These are phyloP conservation scores for Platysternon megacephalum DNA, from an alignment of 2,113 vertebrate species.

Conservation along the genomic window DNA sequence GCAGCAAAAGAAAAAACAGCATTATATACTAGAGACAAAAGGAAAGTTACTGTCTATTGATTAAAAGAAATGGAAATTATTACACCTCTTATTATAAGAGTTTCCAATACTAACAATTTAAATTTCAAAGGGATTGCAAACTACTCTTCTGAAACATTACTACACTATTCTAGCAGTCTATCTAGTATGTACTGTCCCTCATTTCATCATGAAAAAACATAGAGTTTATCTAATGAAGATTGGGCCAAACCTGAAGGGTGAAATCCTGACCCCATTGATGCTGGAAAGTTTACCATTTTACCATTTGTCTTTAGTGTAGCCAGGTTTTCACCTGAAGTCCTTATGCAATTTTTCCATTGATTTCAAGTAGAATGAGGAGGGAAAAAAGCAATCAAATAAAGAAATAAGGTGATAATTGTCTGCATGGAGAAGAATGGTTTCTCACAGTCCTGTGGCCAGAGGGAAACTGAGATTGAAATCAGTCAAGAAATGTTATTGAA, in stretches of 20 bases:
- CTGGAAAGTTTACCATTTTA: neutral
- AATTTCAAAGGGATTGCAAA: neutral
- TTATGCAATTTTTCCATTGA: neutral
- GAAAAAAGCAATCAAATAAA: neutral
- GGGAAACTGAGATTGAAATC: neutral
- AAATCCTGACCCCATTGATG: neutral
- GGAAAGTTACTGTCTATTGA: neutral
- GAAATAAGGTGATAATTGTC: neutral
- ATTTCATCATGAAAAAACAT: neutral
- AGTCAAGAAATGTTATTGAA: neutral
- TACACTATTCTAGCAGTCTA: neutral
- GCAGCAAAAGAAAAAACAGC: neutral
- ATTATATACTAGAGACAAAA: neutral
- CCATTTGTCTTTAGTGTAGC: neutral
- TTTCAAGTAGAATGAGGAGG: neutral
- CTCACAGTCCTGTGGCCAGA: neutral
- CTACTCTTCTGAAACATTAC: neutral
- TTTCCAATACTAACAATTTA: neutral
- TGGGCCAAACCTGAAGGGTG: neutral
- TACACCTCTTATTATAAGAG: accelerated
- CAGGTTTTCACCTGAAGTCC: neutral
- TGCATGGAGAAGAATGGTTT: neutral
- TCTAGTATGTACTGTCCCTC: neutral
- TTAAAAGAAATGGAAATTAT: neutral
- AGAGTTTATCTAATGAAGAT: neutral